Evolutionary conservation across 1,140 invertebrate species (phyloP), one percentile per base, ranked within the genome.

Genomic region (Drosophila ambigua): DNA sequence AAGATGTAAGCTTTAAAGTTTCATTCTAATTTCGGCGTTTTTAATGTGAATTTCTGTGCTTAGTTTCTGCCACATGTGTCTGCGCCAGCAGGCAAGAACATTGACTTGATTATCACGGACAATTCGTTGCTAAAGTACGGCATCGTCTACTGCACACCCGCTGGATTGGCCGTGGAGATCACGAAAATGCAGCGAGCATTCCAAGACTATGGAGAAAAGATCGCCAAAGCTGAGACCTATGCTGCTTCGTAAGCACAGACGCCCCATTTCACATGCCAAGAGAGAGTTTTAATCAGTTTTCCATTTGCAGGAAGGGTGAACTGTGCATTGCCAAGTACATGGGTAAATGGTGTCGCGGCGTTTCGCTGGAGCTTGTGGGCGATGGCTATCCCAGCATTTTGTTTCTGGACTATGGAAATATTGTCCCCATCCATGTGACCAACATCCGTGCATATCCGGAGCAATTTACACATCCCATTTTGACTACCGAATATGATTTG

Each of bases 381-480:
- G 90, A 91, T 82, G 90, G 90, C 7, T 68, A 88, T 43, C 90
- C 90, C 0, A 85, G 83, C 46, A 85, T 91, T 15, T 52, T 90
- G n/a, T 91, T 91, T 28, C 28, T 91, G 1, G 90, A 91, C 45
- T 90, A 91, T 35, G 90, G 90, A 1, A 90, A 91, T 26, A 80
- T 91, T 39, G 53, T 53, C 1, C 63, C 77, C 1, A 68, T 72
- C 0, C 59, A 77, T 48, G 60, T 91, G 0, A 41, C 76, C 2
- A 54, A 90, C 8, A 91, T 91, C 52, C 77, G 75, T 5, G 77
- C 62, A 2, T 91, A 91, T 65, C 88, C 90, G 2, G 44, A 58
- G 31, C 73, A 91, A 31, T 84, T 91, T 53, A 80, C 16, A 4
- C 90, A 55, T 46, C 88, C 90, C 2, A 52, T 88, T 41, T 23